Evolutionary conservation across 2,888 invertebrate genomes (phyloP).

Genomic region (Eupithecia abbreviata): DNA sequence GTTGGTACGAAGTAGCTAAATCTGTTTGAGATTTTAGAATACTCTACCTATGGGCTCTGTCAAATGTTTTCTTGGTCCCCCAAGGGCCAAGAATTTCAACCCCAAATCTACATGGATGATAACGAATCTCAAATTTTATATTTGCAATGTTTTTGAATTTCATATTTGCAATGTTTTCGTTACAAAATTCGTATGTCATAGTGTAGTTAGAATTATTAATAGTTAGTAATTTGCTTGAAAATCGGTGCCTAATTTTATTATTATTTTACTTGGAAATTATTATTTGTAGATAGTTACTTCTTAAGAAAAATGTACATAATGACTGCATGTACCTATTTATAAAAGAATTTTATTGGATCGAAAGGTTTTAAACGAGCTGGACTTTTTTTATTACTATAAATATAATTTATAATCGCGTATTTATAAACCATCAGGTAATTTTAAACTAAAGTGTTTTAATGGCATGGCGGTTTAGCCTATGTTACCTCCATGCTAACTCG

Average conservation of each 20-base stretch:
- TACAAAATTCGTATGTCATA: conserved; percentile 46
- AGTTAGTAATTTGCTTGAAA: conserved; percentile 70
- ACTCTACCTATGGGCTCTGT: background rate
- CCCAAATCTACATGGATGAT: conserved; percentile 40
- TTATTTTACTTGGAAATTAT: conserved; percentile 48
- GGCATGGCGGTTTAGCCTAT: background rate
- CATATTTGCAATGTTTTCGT: conserved; percentile 46
- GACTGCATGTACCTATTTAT: conserved; percentile 47
- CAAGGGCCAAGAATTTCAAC: background rate
- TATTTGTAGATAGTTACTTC: conserved; percentile 43
- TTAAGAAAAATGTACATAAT: conserved; percentile 55
- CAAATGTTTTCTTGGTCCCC: background rate
- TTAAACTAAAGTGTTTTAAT: conserved; percentile 2
- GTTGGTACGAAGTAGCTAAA: background rate
- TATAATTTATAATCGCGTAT: conserved; percentile 15
- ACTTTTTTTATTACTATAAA: conserved; percentile 21
- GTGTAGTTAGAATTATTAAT: conserved; percentile 45
- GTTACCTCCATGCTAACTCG: conserved; percentile 4
- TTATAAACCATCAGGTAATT: conserved; percentile 10
- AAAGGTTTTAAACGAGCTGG: conserved; percentile 22
- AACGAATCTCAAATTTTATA: conserved; percentile 30
- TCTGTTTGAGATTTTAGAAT: conserved; percentile 2
- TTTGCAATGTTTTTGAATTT: conserved; percentile 47
- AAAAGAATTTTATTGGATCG: conserved; percentile 32
- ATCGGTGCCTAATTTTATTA: conserved; percentile 70